Evolutionary conservation across 2,113 vertebrate genomes (phyloP).

Genomic region (Microcebus jonahi): DNA sequence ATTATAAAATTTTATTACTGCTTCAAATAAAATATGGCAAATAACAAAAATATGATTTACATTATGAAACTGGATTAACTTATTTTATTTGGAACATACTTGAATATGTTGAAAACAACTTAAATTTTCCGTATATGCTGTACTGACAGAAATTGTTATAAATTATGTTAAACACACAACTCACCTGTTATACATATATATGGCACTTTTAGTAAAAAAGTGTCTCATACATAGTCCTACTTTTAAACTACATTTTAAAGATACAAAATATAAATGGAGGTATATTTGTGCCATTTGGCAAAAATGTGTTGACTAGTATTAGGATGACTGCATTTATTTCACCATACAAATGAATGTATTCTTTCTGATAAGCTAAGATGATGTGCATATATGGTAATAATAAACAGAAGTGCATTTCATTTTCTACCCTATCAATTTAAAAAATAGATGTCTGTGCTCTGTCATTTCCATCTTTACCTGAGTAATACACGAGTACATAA

Average conservation of each 20-base stretch:
- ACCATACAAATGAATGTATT: neutral
- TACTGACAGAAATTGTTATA: constrained; percentile 71
- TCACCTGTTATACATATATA: constrained; percentile 43
- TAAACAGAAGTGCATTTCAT: constrained; percentile 58
- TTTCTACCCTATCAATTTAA: constrained; percentile 72
- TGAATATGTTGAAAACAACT: constrained; percentile 59
- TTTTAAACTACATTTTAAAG: constrained; percentile 67
- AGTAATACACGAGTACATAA: constrained; percentile 80
- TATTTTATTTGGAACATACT: constrained; percentile 64
- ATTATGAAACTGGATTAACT: constrained; percentile 71
- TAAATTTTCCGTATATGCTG: constrained; percentile 74
- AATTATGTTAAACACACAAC: constrained; percentile 66
- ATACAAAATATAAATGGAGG: constrained; percentile 82
- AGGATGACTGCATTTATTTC: constrained; percentile 56
- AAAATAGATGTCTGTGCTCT: constrained; percentile 83
- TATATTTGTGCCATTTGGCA: constrained; percentile 78
- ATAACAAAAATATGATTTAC: constrained; percentile 71
- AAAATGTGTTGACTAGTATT: constrained; percentile 61
- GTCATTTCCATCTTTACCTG: constrained; percentile 83
- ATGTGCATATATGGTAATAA: constrained; percentile 61
- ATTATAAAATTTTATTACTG: constrained; percentile 79
- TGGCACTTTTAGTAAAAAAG: constrained; percentile 66
- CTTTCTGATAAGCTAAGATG: constrained; percentile 58
- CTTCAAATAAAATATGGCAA: constrained; percentile 73
- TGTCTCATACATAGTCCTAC: constrained; percentile 41